A percentile compares a stretch with the other conserved stretches of the same genome.
phyloP scores from a whole-genome alignment of 2,797 vertebrate species.

The Urocyon cinereoargenteus region DNA sequence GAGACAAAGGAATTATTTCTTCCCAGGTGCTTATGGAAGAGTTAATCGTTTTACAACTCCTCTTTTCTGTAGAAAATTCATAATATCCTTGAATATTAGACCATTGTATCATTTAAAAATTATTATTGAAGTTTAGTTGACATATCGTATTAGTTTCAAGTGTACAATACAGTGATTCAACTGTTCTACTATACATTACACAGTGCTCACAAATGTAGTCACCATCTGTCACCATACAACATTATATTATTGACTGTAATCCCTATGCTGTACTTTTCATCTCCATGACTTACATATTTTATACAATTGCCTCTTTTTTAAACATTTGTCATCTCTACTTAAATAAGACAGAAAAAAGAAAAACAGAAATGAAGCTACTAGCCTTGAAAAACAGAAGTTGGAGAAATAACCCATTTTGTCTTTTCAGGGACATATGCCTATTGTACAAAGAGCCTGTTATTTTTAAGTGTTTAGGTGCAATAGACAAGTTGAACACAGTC shows the following conservation, averaged over 20 bases:
- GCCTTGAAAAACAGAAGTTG: neutral
- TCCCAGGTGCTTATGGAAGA: neutral
- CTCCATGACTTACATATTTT: neutral
- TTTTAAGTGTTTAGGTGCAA: neutral
- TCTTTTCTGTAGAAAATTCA: neutral
- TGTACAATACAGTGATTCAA: neutral
- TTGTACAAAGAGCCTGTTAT: neutral
- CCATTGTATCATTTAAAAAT: neutral
- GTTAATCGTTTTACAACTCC: neutral
- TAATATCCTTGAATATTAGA: neutral
- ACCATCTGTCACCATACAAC: neutral
- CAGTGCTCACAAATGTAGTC: neutral
- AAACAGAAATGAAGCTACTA: neutral
- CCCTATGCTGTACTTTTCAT: neutral
- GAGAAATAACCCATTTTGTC: neutral
- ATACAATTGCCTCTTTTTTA: neutral
- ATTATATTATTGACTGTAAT: neutral
- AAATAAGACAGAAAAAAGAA: neutral
- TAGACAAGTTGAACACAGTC: neutral
- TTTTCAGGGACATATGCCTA: neutral
- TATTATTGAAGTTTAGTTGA: neutral
- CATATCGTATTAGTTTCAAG: neutral
- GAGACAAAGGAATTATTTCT: slow-evolving; percentile 5
- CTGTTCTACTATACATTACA: neutral
- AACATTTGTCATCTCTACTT: neutral